Base-by-base conservation (phyloP, 2,113 vertebrate species). In the Rhadina sibilatrix region DNA sequence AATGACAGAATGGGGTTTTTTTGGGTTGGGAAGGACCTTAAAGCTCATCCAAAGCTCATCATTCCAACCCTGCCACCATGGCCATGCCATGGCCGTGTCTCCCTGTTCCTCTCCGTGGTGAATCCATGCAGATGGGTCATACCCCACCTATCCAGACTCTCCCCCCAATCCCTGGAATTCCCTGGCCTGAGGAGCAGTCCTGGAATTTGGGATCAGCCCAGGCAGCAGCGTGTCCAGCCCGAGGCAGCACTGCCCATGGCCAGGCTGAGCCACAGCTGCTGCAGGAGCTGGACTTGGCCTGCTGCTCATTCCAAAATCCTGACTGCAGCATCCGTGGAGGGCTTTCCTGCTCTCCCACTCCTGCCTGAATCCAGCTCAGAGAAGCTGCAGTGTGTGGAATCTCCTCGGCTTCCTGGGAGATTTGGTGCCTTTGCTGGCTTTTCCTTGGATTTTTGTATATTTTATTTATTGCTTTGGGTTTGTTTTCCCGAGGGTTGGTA, bases 71-170 rank as follows among this genome's bases (percentile, higher is more conserved):
- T 5, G 3, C 25, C 9, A 2, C 56, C n/a, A 3, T 6, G 33
- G n/a, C 56, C n/a, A 10, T 4, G 1, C 56, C n/a, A 3, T 6
- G 33, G 27, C 56, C 42, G 12, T 4, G 1, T 35, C 37, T 49
- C 31, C 35, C 30, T 12, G 35, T 10, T 37, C 87, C 30, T 71
- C 9, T 37, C 83, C 54, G 23, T 6, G 1, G 12, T 18, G n/a
- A 47, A 89, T 20, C 40, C 78, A 17, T n/a, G 24, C 16, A 37
- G 17, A 44, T 22, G 74, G 53, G 16, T 15, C 46, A 33, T 1
- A 27, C 27, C 28, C 47, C 40, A 33, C 24, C 18, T 13, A 9
- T 18, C 47, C 44, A 53, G 23, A 54, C 38, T 44, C 44, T 28
- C 50, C 20, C 1, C 37, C 46, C 46, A 47, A 47, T 47, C 46